phyloP scores from a whole-genome alignment of 2,888 invertebrate species.

The Eilema sororculum region DNA sequence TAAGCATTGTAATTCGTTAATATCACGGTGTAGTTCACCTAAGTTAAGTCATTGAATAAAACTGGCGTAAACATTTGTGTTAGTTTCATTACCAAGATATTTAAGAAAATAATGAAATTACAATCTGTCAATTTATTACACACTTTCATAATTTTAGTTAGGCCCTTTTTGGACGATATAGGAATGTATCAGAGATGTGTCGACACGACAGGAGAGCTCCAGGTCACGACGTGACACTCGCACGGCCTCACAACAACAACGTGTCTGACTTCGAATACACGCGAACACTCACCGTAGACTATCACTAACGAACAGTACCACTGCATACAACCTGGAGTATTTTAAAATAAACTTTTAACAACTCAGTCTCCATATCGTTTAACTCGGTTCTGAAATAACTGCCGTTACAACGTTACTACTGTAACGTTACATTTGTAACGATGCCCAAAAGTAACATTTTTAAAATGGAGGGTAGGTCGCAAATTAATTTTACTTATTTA shows the following conservation, averaged over 20 bases:
- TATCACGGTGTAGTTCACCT: constrained; percentile 8
- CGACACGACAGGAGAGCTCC: constrained; percentile 57
- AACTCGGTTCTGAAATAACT: neutral
- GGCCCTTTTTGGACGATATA: constrained; percentile 18
- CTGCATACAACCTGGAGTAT: constrained; percentile 47
- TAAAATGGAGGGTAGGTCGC: neutral
- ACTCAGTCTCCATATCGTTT: constrained; percentile 29
- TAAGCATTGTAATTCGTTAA: constrained; percentile 18
- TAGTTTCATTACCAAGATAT: neutral
- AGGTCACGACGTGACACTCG: constrained; percentile 41
- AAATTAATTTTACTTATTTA: neutral
- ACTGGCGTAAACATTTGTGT: neutral
- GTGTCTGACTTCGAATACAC: constrained; percentile 57
- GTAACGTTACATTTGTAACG: neutral
- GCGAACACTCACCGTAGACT: constrained; percentile 34
- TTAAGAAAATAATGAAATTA: neutral
- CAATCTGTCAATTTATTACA: neutral
- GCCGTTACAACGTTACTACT: neutral
- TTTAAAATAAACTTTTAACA: constrained; percentile 26
- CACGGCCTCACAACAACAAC: constrained; percentile 32
- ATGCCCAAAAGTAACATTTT: neutral
- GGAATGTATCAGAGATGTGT: constrained; percentile 33
- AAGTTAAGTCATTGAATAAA: neutral
- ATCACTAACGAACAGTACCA: constrained; percentile 35
- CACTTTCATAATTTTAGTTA: neutral